Evolutionary conservation across 2,888 invertebrate species (phyloP).

Genomic region (Camptogramma bilineatum): DNA sequence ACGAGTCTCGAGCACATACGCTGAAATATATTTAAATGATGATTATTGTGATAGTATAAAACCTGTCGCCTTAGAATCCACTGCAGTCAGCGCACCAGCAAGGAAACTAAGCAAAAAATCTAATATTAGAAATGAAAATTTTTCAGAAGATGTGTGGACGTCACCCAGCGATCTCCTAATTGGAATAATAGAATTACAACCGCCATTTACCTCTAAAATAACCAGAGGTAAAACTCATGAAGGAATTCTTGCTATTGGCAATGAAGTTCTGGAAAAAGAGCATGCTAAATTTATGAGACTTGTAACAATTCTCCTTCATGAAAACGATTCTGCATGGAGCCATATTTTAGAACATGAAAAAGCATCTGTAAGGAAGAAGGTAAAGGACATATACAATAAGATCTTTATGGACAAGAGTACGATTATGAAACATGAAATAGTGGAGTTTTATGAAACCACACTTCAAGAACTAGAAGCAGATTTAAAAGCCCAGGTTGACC

Average conservation of each 20-base stretch:
- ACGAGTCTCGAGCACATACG: slow-evolving; percentile 68
- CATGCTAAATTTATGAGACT: slow-evolving; percentile 55
- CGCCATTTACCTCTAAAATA: slow-evolving; percentile 79
- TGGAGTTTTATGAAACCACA: slow-evolving; percentile 65
- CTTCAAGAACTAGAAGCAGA: slow-evolving; percentile 70
- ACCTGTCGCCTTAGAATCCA: slow-evolving; percentile 25
- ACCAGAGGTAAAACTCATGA: slow-evolving; percentile 73
- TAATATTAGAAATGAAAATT: slow-evolving; percentile 15
- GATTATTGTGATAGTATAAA: slow-evolving; percentile 50
- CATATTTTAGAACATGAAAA: slow-evolving; percentile 65
- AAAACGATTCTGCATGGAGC: slow-evolving; percentile 72
- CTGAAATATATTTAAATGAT: slow-evolving; percentile 69
- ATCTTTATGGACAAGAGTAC: slow-evolving; percentile 66
- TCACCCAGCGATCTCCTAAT: slow-evolving; percentile 78
- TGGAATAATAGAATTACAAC: slow-evolving; percentile 65
- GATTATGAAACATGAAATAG: slow-evolving; percentile 65
- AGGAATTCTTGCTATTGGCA: slow-evolving; percentile 73
- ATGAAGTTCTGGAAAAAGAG: slow-evolving; percentile 62
- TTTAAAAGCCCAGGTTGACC: slow-evolving; percentile 62
- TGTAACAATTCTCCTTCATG: slow-evolving; percentile 55
- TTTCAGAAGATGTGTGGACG: slow-evolving; percentile 57
- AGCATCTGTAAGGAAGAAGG: slow-evolving; percentile 56
- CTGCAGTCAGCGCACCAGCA: neutral
- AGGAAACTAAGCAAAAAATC: slow-evolving; percentile 14
- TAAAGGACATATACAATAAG: slow-evolving; percentile 58